Percentiles rank a stretch among this genome's conserved stretches.
phyloP scores from a whole-genome alignment of 2,797 vertebrate species.

The Lutjanus campechanus region DNA sequence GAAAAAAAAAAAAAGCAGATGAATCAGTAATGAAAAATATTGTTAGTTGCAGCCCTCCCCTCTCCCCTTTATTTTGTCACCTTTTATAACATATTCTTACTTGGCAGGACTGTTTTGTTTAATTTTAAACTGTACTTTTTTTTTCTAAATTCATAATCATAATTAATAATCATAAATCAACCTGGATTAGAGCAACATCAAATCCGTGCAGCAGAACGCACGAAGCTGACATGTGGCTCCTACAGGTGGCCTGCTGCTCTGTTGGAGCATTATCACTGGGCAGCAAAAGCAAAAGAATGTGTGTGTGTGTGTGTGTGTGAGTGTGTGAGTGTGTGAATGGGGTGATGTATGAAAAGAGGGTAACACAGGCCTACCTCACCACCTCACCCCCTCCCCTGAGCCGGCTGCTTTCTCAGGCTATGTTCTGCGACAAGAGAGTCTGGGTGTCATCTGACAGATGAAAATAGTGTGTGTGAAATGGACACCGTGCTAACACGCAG shows the following conservation, averaged over 20 bases:
- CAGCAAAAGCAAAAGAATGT: slow-evolving; percentile 16
- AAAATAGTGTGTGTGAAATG: slow-evolving; percentile 84
- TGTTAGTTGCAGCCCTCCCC: neutral
- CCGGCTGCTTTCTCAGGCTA: slow-evolving; percentile 62
- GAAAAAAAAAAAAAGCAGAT: neutral
- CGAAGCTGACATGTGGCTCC: neutral
- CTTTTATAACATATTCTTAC: neutral
- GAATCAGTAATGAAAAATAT: neutral
- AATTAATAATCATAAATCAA: neutral
- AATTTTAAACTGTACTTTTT: too few relatives aligned
- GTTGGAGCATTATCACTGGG: neutral
- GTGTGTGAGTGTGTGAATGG: neutral
- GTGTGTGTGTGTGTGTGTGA: slow-evolving; percentile 14
- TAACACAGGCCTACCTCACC: slow-evolving; percentile 27
- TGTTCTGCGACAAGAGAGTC: slow-evolving; percentile 65
- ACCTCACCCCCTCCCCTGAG: neutral
- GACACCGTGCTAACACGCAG: slow-evolving; percentile 77
- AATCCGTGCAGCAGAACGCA: neutral
- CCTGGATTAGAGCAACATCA: neutral
- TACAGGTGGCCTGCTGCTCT: slow-evolving; percentile 1
- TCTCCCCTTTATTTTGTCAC: neutral
- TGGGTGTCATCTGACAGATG: slow-evolving; percentile 81
- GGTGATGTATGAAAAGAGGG: slow-evolving; percentile 32
- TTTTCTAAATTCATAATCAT: neutral
- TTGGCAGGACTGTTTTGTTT: neutral